phyloP scores from a whole-genome alignment of 2,113 vertebrate genomes.

The Cynocephalus volans region DNA sequence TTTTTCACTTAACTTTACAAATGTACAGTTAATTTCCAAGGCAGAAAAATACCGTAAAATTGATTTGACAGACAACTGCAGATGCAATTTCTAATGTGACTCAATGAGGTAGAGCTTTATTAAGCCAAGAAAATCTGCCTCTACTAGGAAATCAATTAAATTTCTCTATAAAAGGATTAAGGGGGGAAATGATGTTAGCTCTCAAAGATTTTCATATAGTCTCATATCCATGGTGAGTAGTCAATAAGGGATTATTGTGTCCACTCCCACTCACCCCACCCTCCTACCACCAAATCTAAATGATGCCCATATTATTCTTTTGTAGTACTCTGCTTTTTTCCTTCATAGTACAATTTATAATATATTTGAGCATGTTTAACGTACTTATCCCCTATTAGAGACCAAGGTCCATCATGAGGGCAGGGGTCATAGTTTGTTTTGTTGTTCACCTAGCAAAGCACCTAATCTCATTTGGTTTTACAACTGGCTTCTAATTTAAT shows the following conservation, averaged over 20 bases:
- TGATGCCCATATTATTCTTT: neutral
- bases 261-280: neutral
- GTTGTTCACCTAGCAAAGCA: neutral
- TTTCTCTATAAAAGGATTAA: conserved; percentile 20
- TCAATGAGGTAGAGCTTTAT: conserved; percentile 44
- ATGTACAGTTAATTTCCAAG: conserved; percentile 44
- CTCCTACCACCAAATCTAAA: neutral
- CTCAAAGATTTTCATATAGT: neutral
- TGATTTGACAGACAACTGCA: conserved; percentile 38
- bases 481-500: neutral
- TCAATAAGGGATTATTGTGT: neutral
- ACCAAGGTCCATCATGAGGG: neutral
- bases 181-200: neutral
- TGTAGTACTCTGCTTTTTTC: neutral
- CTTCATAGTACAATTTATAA: neutral
- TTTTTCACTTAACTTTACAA: conserved; percentile 46
- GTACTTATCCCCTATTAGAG: neutral
- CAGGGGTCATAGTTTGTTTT: neutral
- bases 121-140: neutral
- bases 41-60: conserved; percentile 60
- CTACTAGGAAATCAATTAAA: conserved; percentile 29
- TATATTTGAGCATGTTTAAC: conserved; percentile 19
- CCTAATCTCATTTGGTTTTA: neutral
- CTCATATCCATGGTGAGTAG: neutral
- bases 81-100: conserved; percentile 27